A percentile compares a stretch with the other conserved stretches of the same genome.
phyloP scores from a whole-genome alignment of 2,113 vertebrate genomes.

The Macrotis lagotis region DNA sequence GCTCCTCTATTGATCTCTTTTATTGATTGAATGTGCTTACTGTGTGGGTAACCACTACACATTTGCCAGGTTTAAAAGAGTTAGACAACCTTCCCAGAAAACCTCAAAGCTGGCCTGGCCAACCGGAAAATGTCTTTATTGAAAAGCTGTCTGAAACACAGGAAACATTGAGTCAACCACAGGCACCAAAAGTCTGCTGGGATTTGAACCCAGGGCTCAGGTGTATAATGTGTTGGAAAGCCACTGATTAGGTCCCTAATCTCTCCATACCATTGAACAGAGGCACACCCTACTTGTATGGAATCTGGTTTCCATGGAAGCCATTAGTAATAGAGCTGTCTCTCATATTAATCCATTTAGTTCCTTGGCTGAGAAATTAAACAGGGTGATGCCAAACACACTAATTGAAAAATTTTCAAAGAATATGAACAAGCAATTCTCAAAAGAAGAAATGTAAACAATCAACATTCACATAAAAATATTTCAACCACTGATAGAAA shows the following conservation, averaged over 20 bases:
- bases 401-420: neutral
- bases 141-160: neutral
- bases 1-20: neutral
- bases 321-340: conserved; percentile 45
- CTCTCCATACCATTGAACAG: conserved; percentile 7
- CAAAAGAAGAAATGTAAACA: neutral
- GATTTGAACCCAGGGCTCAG: neutral
- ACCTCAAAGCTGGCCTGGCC: neutral
- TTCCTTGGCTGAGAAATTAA: neutral
- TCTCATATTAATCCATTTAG: neutral
- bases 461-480: neutral
- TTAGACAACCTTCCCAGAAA: neutral
- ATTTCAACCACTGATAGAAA: neutral
- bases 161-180: conserved; percentile 36
- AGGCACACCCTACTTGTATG: conserved; percentile 25
- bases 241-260: conserved; percentile 50
- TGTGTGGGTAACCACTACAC: neutral
- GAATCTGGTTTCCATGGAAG: conserved; percentile 17
- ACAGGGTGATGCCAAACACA: neutral
- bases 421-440: neutral
- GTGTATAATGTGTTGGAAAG: conserved; percentile 43
- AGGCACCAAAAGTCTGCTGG: conserved; percentile 29
- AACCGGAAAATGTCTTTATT: neutral
- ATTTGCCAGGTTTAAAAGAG: neutral
- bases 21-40: neutral